A percentile compares a stretch with the other conserved stretches of the same genome.
Conservation (phyloP, 2,113 vertebrate species). For the Tragelaphus imberbis region DNA sequence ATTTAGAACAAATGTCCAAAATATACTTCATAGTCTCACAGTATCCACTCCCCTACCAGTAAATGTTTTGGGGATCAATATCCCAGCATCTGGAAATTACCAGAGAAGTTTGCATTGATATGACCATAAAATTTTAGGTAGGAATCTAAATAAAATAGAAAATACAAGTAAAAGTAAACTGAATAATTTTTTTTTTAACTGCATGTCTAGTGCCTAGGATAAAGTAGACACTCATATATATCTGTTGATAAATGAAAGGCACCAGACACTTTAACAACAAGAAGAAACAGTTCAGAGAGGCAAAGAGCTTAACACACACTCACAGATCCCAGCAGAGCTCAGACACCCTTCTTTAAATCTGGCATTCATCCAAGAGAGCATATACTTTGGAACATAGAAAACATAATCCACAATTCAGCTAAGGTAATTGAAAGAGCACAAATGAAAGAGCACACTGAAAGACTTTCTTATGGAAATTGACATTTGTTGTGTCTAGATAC, state of each 20-base stretch:
- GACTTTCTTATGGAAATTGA: not conserved
- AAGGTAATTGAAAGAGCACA: slow-evolving; percentile 5
- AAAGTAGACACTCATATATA: not conserved
- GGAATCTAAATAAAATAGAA: not conserved
- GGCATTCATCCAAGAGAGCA: not conserved
- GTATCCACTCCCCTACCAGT: not conserved
- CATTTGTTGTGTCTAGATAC: not conserved
- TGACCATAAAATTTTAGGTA: not conserved
- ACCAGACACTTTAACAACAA: not conserved
- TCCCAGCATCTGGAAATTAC: not conserved
- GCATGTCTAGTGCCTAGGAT: not conserved
- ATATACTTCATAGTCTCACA: not conserved
- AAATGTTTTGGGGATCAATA: not conserved
- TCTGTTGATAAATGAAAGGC: slow-evolving; percentile 17
- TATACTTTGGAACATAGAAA: not conserved
- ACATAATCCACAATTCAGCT: not conserved
- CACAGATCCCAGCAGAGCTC: not conserved
- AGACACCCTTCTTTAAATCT: not conserved
- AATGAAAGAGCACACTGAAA: slow-evolving; percentile 30
- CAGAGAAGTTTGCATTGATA: not conserved
- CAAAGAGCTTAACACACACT: not conserved
- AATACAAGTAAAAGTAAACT: not conserved
- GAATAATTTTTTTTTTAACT: not conserved
- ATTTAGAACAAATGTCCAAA: not conserved
- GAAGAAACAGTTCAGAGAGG: not conserved